Conservation (phyloP, 2,888 invertebrate species). For the Dasysyrphus tricinctus region DNA sequence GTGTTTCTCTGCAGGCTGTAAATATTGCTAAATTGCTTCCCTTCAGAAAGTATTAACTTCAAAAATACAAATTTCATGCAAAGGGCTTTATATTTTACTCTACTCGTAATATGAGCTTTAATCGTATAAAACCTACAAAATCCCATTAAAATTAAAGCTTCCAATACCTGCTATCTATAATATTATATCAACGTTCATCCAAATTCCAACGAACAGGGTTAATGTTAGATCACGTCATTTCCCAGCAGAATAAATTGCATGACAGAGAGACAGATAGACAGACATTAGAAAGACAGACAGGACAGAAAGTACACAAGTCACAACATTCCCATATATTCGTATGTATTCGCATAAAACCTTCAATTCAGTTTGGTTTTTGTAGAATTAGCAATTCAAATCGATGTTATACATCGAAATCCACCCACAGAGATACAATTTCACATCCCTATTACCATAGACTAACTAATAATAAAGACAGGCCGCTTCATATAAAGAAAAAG, state of each 20-base stretch:
- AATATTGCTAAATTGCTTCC: no score
- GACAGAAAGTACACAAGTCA: slow-evolving; percentile 9
- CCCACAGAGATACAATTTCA: slow-evolving; percentile 33
- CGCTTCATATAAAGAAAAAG: no score
- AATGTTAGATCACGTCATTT: slow-evolving; percentile 9
- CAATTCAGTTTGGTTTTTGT: slow-evolving; percentile 5
- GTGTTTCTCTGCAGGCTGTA: no score
- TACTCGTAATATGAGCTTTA: no score
- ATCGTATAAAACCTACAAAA: neutral
- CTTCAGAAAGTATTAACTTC: no score
- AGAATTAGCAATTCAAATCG: slow-evolving; percentile 73
- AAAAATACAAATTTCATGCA: no score
- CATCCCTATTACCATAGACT: slow-evolving; percentile 1
- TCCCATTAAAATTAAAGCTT: neutral
- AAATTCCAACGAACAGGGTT: neutral
- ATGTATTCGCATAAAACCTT: slow-evolving; percentile 24
- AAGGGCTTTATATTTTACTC: no score
- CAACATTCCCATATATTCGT: neutral
- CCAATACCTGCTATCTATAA: neutral
- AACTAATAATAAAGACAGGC: no score
- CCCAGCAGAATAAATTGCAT: slow-evolving; percentile 8
- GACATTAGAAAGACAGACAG: neutral
- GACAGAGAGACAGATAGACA: neutral
- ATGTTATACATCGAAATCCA: slow-evolving; percentile 34
- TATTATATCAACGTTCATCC: neutral